Evolutionary conservation across 2,888 invertebrate genomes (phyloP).

Genomic region (Malacosoma neustria): DNA sequence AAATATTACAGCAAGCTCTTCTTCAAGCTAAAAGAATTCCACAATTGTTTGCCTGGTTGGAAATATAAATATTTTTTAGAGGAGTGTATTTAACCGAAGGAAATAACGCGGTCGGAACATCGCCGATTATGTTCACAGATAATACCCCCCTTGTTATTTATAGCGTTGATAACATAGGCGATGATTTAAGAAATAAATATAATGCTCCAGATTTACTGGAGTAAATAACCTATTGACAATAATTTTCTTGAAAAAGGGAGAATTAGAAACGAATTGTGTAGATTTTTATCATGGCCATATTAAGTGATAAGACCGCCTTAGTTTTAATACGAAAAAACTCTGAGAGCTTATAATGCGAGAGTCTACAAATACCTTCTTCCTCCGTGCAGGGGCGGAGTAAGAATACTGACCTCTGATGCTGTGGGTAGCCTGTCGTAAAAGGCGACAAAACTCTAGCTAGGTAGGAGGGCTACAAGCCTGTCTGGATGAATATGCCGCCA

Average conservation of each 20-base stretch:
- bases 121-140: conserved; percentile 57
- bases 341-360: no score
- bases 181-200: conserved; percentile 66
- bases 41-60: conserved; percentile 26
- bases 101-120: conserved; percentile 57
- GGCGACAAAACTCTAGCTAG: no score
- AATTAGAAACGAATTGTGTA: no score
- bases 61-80: conserved; percentile 49
- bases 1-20: conserved; percentile 15
- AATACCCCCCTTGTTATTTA: conserved; percentile 57
- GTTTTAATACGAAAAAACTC: no score
- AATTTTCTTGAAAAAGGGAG: conserved; percentile 20
- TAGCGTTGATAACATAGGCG: conserved; percentile 46
- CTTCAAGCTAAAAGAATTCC: conserved; percentile 23
- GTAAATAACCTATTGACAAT: conserved; percentile 52
- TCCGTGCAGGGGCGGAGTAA: no score
- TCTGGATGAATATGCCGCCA: no score
- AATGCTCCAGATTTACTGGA: conserved; percentile 49
- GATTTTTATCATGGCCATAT: no score
- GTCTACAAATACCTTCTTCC: no score
- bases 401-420: no score
- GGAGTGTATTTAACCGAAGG: conserved; percentile 54
- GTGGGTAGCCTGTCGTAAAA: no score
- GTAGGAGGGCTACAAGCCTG: no score
- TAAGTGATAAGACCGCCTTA: no score